phyloP scores from a whole-genome alignment of 2,888 invertebrate species.

The Mamestra brassicae region DNA sequence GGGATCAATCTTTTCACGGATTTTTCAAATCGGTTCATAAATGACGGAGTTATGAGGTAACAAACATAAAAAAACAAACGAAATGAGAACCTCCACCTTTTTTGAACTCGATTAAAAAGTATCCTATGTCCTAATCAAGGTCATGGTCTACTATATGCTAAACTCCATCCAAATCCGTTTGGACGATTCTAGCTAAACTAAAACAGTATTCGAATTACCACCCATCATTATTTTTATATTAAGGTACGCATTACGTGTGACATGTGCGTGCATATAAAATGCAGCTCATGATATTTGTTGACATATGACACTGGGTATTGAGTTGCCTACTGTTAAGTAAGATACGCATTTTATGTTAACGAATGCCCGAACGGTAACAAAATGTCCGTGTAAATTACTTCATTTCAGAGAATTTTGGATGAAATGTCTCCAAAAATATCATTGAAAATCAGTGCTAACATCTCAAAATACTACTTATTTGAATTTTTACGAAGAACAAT shows the following conservation, averaged over 20 bases:
- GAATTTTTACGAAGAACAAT: background rate
- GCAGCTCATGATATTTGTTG: conserved; percentile 29
- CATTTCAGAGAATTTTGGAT: background rate
- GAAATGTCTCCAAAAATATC: background rate
- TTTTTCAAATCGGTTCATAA: too few species aligned
- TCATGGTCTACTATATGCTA: too few species aligned
- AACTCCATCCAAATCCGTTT: too few species aligned
- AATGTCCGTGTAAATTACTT: conserved; percentile 8
- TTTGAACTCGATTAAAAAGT: too few species aligned
- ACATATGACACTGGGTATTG: conserved; percentile 36
- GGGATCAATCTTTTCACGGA: too few species aligned
- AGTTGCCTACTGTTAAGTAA: background rate
- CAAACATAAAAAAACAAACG: too few species aligned
- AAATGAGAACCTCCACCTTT: too few species aligned
- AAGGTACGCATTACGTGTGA: background rate
- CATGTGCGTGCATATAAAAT: conserved; percentile 21
- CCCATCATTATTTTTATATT: background rate
- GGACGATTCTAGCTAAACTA: background rate
- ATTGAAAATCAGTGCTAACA: background rate
- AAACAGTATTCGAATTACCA: background rate
- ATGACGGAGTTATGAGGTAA: too few species aligned
- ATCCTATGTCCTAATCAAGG: too few species aligned
- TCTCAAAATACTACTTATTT: background rate
- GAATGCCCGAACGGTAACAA: background rate
- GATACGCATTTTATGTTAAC: conserved; percentile 19